A percentile compares a stretch with the other conserved stretches of the same genome.
phyloP scores from a whole-genome alignment of 2,113 vertebrate species.

The Sterrhoptilus dennistouni region DNA sequence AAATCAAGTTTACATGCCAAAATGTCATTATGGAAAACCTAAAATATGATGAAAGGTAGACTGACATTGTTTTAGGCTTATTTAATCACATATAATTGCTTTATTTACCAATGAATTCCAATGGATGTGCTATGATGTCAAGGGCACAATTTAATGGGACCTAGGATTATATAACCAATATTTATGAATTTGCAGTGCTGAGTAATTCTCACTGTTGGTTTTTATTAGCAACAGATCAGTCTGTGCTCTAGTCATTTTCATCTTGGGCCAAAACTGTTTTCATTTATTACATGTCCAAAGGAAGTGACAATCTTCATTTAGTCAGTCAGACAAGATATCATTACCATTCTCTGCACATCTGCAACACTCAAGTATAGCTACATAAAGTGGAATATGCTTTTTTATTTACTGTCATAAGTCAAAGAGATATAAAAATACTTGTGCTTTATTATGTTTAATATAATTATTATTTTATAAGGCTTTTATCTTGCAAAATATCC shows the following conservation, averaged over 20 bases:
- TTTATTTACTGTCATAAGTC: neutral
- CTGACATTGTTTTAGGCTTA: neutral
- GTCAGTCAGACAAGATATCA: neutral
- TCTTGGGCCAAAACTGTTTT: neutral
- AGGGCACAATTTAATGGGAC: neutral
- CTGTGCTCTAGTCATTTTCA: neutral
- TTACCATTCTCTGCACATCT: neutral
- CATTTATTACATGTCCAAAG: neutral
- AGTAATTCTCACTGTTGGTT: neutral
- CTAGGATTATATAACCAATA: neutral
- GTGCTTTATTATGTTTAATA: neutral
- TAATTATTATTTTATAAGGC: neutral
- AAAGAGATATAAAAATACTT: neutral
- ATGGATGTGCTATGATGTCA: neutral
- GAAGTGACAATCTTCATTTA: neutral
- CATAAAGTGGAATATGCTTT: neutral
- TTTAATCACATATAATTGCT: neutral
- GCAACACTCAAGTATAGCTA: neutral
- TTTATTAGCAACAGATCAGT: conserved; percentile 19
- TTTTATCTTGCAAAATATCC: neutral
- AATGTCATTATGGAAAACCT: conserved; percentile 1
- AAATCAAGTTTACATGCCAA: conserved; percentile 13
- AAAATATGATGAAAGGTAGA: neutral
- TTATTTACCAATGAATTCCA: conserved; percentile 3
- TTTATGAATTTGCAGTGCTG: neutral